Evolutionary conservation across 2,888 invertebrate species (phyloP), one percentile per base, ranked within the genome.

Genomic region (Mythimna ferrago): DNA sequence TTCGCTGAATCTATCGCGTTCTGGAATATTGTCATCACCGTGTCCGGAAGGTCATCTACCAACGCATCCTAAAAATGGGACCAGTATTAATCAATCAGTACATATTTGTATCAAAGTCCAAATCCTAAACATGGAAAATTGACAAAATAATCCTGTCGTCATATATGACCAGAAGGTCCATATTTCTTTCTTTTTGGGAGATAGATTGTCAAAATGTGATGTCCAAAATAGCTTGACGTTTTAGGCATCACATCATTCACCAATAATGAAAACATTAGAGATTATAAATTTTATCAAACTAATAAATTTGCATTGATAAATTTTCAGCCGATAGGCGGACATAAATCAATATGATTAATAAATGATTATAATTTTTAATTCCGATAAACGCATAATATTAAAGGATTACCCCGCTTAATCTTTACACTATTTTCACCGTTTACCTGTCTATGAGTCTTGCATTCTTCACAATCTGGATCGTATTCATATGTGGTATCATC

Each of bases 1-100:
- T 99, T 99, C 0, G 99, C 98, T 0, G 98, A 97, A 91, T 99
- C 98, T 83, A 99, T 99, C 0, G 99, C 99, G 90, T 98, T 98
- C 96, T 99, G 99, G 93, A 99, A 98, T 89, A 98, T 98, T 86
- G 97, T 98, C 93, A 98, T 97, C 87, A 99, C 98, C 1, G 98
- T 98, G 90, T 99, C 99, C 14, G 99, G 99, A 84, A 99, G 97
- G 91, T 98, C 98, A 79, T 98, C 99, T 44, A 98, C 97, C 78
- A 98, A 96, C 19, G 99, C 98, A 94, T 98, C 98, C 98, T 98
- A 77, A 65, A 83, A 78, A 77, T 16, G 0, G 1, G 53, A 44
- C 7, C 1, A 10, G 41, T 51, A 54, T 77, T 26, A 73, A 19
- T 58, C 10, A 32, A 58, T 35, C 6, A 11, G 19, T 9, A 32